Conservation (phyloP, 2,113 vertebrate species). For the Bothrops jararaca region DNA sequence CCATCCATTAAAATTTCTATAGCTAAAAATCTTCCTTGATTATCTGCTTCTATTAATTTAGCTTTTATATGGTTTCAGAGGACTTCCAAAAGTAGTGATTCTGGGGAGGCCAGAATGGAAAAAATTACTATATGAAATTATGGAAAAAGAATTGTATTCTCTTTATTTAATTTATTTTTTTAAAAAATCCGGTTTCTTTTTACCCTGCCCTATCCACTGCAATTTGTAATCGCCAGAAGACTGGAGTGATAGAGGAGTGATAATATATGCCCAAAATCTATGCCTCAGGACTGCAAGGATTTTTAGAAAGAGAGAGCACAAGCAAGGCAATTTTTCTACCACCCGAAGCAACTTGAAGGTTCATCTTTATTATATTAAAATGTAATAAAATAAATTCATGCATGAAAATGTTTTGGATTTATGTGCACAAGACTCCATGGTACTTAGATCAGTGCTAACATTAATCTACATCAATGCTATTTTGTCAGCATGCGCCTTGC, state of each 20-base stretch:
- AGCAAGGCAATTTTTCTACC: neutral
- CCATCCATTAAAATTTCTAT: too few species aligned
- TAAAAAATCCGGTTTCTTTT: neutral
- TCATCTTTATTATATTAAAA: neutral
- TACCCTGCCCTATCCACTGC: neutral
- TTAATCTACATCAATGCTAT: neutral
- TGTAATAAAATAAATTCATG: neutral
- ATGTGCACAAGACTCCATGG: neutral
- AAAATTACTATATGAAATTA: neutral
- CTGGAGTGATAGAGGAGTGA: neutral
- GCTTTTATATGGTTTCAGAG: too few species aligned
- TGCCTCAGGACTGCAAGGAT: neutral
- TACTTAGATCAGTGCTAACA: neutral
- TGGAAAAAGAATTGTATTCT: neutral
- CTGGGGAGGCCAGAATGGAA: too few species aligned
- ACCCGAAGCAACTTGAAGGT: neutral
- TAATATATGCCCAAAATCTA: neutral
- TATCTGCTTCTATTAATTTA: too few species aligned
- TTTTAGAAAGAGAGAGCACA: neutral
- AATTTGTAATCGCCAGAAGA: neutral
- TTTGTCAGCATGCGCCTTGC: neutral
- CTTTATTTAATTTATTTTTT: neutral
- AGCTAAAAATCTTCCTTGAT: too few species aligned
- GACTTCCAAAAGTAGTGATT: too few species aligned
- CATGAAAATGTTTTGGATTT: neutral